Conservation (phyloP, 2,113 vertebrate species). For the Clarias macrocephalus region DNA sequence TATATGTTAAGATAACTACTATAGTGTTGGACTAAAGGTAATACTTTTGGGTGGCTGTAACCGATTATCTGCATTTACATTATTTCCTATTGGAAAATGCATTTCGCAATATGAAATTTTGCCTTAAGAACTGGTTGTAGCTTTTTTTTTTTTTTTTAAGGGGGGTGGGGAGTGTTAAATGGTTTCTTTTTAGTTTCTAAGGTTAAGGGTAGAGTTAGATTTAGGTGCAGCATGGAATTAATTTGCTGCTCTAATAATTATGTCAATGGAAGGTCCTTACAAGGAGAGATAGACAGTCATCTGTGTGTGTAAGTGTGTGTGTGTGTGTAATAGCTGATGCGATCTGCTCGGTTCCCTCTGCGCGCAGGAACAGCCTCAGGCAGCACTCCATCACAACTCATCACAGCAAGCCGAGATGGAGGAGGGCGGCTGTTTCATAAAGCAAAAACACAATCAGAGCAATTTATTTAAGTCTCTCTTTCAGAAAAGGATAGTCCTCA, state of each 20-base stretch:
- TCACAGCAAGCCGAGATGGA: conserved; percentile 91
- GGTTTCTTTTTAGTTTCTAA: background rate
- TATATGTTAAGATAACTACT: too few species aligned
- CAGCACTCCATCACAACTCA: conserved; percentile 93
- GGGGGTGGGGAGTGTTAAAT: too few species aligned
- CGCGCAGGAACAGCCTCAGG: conserved; percentile 89
- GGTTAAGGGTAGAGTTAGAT: background rate
- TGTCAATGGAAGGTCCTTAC: background rate
- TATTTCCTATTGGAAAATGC: too few species aligned
- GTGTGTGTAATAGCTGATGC: conserved; percentile 71
- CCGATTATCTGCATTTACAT: too few species aligned
- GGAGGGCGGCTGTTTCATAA: conserved; percentile 58
- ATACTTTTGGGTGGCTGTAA: too few species aligned
- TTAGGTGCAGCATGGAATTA: background rate
- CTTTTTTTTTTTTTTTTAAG: too few species aligned
- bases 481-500: conserved; percentile 19
- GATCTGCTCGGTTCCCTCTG: conserved; percentile 86
- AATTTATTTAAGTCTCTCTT: conserved; percentile 3
- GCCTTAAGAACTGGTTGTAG: too few species aligned
- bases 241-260: background rate
- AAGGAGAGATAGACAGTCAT: background rate
- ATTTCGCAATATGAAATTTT: too few species aligned
- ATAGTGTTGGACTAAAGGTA: too few species aligned
- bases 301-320: background rate
- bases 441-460: conserved; percentile 32